Base-by-base conservation (phyloP, 2,113 vertebrate species). In the Coturnix japonica region DNA sequence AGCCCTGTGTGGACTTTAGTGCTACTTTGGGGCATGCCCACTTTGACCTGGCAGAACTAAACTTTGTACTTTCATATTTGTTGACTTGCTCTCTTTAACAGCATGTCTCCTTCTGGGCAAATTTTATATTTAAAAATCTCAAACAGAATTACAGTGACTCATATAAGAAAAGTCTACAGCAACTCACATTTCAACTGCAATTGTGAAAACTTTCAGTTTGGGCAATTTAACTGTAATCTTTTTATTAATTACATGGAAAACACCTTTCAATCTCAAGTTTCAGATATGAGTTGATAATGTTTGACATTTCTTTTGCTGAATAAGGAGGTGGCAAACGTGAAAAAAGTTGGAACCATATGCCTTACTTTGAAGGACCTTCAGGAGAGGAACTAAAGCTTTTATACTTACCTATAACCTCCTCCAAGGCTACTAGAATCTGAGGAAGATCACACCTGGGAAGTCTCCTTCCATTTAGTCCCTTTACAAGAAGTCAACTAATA, bases 251-350 rank as follows among this genome's bases (percentile, higher is more conserved):
- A 43, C 6, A 35, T 4, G 15, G 13, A 61, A 89, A 85, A 86
- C 4, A 19, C 6, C 14, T 30, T 49, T 59, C 20, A 30, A 26
- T 25, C 21, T 77, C 0, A 0, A 37, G 18, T 85, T 87, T 80
- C 65, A 81, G 60, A 23, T 28, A 1, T 8, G 85, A 73, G 20
- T 78, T 72, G 75, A 19, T 12, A 89, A 49, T 26, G 35, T 20
- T 8, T 77, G 46, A 30, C 56, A 39, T 46, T 66, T 87, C 30
- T 76, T 83, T 65, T 60, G 56, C 43, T 41, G 31, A 73, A 87
- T 5, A 89, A 78, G 75, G 23, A 51, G n/a, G 0, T 0, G 0
- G 0, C 0, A 0, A 31, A 37, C 13, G 14, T n/a, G 7, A 74
- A 7, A 25, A 78, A 71, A 83, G 64, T 1, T 19, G 6, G 15